Base-by-base conservation (phyloP, 2,888 invertebrate genomes). In the Phortica okadai region DNA sequence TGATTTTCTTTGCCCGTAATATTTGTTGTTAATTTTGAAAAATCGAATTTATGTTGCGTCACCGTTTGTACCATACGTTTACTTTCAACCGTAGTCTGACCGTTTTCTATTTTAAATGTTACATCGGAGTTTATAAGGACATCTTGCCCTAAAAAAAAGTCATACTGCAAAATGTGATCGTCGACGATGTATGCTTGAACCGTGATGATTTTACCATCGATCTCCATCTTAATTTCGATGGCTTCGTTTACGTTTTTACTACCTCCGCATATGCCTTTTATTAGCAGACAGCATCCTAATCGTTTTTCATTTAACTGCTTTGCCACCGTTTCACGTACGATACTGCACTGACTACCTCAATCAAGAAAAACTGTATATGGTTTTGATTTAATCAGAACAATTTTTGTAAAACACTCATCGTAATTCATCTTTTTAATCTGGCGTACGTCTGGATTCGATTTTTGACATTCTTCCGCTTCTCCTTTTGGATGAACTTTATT, bases 191-290 rank as follows among this genome's bases (percentile, higher is more conserved):
- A 77, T 1, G 78, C 7, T 16, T 74, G 58, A 0, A 67, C 33
- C 6, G 33, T 56, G 6, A 78, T 62, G 1, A 25, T 8, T 0
- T 74, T 74, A 14, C 74, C 73, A 14, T 79, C 79, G 41, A 80
- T 50, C 21, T n/a, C n/a, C 3, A 80, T n/a, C 33, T 77, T 73
- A 3, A 50, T 67, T 8, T 25, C 45, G n/a, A 77, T 73, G 41
- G 74, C 72, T 44, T 77, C 73, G 8, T 62, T 74, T 11, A 75
- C 16, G 7, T 72, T 54, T 3, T 45, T 54, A 14, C 11, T 72
- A 11, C 80, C 78, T n/a, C 80, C 79, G 21, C 77, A 75, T 16
- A 81, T 77, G 10, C 79, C 78, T 11, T 54, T 73, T 8, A 81
- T 76, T 41, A 69, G 50, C 67, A 69, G 42, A 14, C 14, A 41